Evolutionary conservation across 1,140 invertebrate species (phyloP).

Genomic region (Conus betulinus): DNA sequence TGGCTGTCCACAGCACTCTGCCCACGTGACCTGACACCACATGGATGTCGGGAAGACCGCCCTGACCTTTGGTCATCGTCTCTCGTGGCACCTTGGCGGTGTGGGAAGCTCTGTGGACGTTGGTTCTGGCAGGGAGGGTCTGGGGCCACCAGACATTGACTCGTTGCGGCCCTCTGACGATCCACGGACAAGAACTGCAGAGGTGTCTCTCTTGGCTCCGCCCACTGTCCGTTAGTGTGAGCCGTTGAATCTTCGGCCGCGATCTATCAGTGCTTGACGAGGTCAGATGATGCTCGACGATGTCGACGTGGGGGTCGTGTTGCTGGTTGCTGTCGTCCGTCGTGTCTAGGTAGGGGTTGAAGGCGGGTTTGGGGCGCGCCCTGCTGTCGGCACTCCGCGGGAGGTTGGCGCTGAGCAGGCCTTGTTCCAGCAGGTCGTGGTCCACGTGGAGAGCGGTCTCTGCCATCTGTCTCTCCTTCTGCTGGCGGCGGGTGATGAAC

Average conservation of each 20-base stretch:
- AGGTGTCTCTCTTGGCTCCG: neutral
- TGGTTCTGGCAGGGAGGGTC: neutral
- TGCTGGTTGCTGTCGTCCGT: neutral
- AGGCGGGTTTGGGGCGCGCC: neutral
- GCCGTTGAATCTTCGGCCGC: too few species aligned
- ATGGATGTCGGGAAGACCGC: constrained; percentile 1
- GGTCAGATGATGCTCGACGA: too few species aligned
- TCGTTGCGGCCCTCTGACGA: neutral
- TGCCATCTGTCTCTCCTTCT: constrained; percentile 53
- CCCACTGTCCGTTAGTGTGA: too few species aligned
- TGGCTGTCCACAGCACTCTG: constrained; percentile 53
- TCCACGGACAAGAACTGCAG: neutral
- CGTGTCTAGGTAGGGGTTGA: neutral
- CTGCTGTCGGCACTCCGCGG: neutral
- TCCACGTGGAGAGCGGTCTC: neutral
- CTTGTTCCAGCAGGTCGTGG: neutral
- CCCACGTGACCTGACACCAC: neutral
- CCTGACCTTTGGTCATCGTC: neutral
- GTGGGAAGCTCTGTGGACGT: neutral
- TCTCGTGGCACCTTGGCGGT: neutral
- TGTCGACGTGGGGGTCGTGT: neutral
- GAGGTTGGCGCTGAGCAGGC: neutral
- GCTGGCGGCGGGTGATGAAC: constrained; percentile 53
- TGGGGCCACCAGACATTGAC: neutral
- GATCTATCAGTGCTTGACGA: too few species aligned